Evolutionary conservation across 30 jellyfish, hydroid and myxozoan genomes (phyloP).

Genomic region (Hydractinia echinata): DNA sequence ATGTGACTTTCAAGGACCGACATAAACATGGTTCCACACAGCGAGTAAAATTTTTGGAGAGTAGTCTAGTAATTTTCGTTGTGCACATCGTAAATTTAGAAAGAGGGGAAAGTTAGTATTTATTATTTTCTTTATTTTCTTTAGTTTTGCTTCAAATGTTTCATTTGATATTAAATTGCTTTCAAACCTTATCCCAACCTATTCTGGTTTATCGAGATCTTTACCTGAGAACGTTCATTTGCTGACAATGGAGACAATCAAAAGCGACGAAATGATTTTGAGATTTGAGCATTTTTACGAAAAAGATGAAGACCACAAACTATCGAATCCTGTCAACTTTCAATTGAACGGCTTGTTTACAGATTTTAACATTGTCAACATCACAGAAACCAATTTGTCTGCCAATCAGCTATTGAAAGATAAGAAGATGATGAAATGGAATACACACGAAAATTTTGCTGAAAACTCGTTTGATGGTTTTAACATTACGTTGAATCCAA

Average conservation of each 20-base stretch:
- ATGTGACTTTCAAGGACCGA: no score
- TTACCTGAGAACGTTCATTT: conserved; percentile 80
- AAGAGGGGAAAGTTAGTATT: no score
- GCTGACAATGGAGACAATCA: conserved; percentile 67
- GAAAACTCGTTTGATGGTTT: conserved; percentile 20
- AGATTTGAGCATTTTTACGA: conserved; percentile 76
- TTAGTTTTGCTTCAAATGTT: conserved; percentile 62
- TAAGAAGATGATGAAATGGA: conserved; percentile 71
- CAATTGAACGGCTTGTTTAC: conserved; percentile 49
- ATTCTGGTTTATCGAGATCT: conserved; percentile 45
- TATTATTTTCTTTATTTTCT: background rate
- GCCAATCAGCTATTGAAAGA: conserved; percentile 74
- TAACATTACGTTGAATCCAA: conserved; percentile 53
- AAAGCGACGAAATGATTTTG: conserved; percentile 31
- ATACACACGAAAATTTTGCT: conserved; percentile 28
- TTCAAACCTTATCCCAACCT: conserved; percentile 42
- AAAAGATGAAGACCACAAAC: conserved; percentile 61
- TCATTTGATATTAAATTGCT: conserved; percentile 42
- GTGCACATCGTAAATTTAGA: no score
- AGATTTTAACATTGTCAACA: conserved; percentile 55
- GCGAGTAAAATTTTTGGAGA: no score
- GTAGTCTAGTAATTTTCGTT: no score
- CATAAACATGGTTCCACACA: no score
- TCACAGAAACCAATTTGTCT: conserved; percentile 64
- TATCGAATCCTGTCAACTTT: conserved; percentile 50